Evolutionary conservation across 2,797 vertebrate species (phyloP), one percentile per base, ranked within the genome.

Genomic region (Dermochelys coriacea): DNA sequence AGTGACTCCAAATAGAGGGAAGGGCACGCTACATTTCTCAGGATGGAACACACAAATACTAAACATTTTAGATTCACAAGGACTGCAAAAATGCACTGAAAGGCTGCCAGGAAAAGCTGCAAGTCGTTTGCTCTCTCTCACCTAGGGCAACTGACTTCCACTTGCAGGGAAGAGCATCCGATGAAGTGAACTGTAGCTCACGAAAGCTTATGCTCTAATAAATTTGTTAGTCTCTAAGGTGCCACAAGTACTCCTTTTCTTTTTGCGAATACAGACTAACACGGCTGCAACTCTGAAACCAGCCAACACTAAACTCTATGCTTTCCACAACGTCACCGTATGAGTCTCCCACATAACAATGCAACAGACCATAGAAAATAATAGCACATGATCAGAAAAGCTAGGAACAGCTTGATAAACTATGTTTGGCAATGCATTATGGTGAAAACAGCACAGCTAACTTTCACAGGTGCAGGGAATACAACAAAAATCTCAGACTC

Each of bases 241-340:
- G n/a, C n/a, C n/a, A n/a, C n/a, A n/a, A n/a, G n/a, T n/a, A n/a
- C n/a, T n/a, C n/a, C n/a, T n/a, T n/a, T n/a, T n/a, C n/a, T n/a
- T n/a, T n/a, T n/a, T n/a, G n/a, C n/a, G n/a, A n/a, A n/a, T n/a
- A n/a, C n/a, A n/a, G n/a, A n/a, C n/a, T n/a, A n/a, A n/a, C n/a
- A n/a, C n/a, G n/a, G n/a, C n/a, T n/a, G n/a, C n/a, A n/a, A n/a
- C n/a, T n/a, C n/a, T n/a, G n/a, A n/a, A n/a, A n/a, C n/a, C 90
- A 91, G 94, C 94, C 95, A 96, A 94, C 57, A 89, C 12, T 68
- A 89, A 74, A 91, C 41, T 82, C 88, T 85, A 19, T 49, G 59
- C 79, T 94, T 97, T 95, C 90, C 95, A 93, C 94, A 88, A 87
- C 97, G 93, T 96, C 93, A 97, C 88, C 94, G 29, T 93, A 31